Percentiles rank a stretch among this genome's conserved stretches.
Evolutionary conservation across 2,113 vertebrate species (phyloP).

Genomic region (Pseudopipra pipra): DNA sequence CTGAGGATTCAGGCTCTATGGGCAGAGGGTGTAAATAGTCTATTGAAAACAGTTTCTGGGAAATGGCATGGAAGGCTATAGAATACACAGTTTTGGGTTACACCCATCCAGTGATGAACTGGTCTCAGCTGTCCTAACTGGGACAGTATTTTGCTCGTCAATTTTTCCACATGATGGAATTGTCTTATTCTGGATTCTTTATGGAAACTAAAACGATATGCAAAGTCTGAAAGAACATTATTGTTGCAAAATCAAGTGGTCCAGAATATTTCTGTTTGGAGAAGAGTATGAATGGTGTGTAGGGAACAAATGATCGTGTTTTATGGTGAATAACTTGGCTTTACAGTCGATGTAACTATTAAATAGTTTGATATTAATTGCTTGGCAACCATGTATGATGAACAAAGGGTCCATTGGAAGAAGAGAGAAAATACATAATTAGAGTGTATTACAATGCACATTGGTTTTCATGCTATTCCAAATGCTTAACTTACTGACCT

Average conservation of each 20-base stretch:
- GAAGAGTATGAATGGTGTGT: not conserved
- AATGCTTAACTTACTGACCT: not conserved
- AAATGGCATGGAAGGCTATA: no score
- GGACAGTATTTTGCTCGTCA: not conserved
- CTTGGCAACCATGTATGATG: not conserved
- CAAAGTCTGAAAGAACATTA: not conserved
- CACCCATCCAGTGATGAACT: no score
- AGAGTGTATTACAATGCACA: not conserved
- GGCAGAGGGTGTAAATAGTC: no score
- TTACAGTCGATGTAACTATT: not conserved
- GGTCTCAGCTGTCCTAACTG: no score
- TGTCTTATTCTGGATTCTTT: not conserved
- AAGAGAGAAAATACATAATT: not conserved
- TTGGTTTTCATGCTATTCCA: not conserved
- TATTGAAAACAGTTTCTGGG: no score
- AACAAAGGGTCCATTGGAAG: not conserved
- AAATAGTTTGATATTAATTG: not conserved
- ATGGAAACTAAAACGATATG: not conserved
- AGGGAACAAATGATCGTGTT: not conserved
- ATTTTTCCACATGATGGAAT: not conserved
- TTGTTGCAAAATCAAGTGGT: not conserved
- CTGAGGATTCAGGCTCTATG: no score
- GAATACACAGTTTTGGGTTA: no score
- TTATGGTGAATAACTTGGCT: not conserved
- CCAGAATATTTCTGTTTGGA: not conserved